Evolutionary conservation across 2,888 invertebrate genomes (phyloP), one percentile per base, ranked within the genome.

Genomic region (Eupithecia exiguata): DNA sequence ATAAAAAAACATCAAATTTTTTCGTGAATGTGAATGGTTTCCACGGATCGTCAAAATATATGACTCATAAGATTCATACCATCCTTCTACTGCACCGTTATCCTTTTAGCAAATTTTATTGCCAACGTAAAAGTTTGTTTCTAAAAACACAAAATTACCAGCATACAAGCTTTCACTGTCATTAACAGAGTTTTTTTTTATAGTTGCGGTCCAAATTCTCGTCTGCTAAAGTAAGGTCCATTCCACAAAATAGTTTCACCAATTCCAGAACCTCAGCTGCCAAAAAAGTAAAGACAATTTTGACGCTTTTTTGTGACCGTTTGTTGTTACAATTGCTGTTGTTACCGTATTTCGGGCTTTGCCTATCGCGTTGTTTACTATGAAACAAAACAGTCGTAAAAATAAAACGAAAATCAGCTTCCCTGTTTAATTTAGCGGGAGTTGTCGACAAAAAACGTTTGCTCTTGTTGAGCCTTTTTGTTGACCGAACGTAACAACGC

Each of bases 361-460:
- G 83, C 83, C 83, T 86, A 88, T 84, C 82, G 83, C 84, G 85
- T 85, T 85, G 84, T 80, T 81, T 84, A 84, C 84, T 84, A 84
- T 84, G 83, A 84, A 87, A 88, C 88, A 88, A 89, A 91, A 88
- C 86, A 84, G 85, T 75, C 77, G 79, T 77, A 83, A 83, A 84
- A 81, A 83, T 84, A 85, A 86, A 89, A 91, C 90, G 87, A 90
- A 92, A 92, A 91, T 91, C 89, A 88, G 89, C 91, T 89, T 87
- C 89, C 89, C 88, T 91, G 92, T 93, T 93, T 93, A 93, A 94
- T 93, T 94, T 94, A 91, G 92, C 92, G 89, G 88, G 89, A 89
- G 89, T 85, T 88, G 90, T 89, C 86, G 87, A 89, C 92, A 93
- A 93, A 92, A 93, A 93, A 89, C 88, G 88, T 86, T 87, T 86